Percentiles rank a stretch among this genome's conserved stretches.
phyloP scores from a whole-genome alignment of 2,797 vertebrate genomes.

The Amphiprion clarkii region DNA sequence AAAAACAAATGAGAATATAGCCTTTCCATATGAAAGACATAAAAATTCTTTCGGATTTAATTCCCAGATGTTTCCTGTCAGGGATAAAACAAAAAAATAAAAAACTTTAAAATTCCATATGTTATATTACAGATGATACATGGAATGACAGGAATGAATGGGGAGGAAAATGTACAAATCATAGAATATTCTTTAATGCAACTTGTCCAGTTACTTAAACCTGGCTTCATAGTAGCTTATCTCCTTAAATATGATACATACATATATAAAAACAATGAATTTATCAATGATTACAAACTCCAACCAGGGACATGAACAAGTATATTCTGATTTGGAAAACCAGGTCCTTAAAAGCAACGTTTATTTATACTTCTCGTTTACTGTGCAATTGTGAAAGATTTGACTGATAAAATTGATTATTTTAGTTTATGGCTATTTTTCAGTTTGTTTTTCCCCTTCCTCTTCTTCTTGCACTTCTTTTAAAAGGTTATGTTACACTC shows the following conservation, averaged over 20 bases:
- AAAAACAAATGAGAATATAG: too few species aligned
- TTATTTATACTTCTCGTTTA: too few species aligned
- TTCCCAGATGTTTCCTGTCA: conserved; percentile 29
- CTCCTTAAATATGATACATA: too few species aligned
- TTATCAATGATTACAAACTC: too few species aligned
- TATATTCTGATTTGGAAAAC: too few species aligned
- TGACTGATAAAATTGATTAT: too few species aligned
- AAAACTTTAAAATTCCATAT: background rate
- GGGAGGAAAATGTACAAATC: background rate
- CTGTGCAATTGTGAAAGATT: too few species aligned
- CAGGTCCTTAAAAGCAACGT: too few species aligned
- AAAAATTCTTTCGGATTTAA: background rate
- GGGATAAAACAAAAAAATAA: background rate
- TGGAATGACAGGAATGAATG: background rate
- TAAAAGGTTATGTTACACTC: background rate
- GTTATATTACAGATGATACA: conserved; percentile 4
- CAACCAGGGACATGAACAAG: too few species aligned
- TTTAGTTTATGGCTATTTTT: background rate
- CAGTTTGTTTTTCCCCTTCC: background rate
- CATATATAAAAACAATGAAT: too few species aligned
- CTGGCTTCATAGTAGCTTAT: too few species aligned
- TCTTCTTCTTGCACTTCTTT: background rate
- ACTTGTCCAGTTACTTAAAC: background rate
- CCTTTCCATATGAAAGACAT: background rate
- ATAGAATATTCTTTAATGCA: background rate